phyloP scores from a whole-genome alignment of 2,888 invertebrate genomes.

The Conistra vaccinii region DNA sequence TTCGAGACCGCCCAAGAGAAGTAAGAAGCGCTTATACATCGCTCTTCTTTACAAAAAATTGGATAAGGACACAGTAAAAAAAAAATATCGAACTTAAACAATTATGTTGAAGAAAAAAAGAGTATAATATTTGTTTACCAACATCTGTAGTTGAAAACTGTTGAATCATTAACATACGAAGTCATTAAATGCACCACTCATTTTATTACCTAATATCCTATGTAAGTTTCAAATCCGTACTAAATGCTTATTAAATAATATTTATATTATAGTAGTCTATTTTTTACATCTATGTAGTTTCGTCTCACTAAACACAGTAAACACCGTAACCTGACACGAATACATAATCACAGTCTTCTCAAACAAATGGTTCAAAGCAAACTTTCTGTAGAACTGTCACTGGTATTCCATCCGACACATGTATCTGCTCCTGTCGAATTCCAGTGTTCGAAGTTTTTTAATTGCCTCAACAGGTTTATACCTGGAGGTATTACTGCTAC shows the following conservation, averaged over 20 bases:
- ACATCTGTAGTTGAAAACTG: constrained; percentile 9
- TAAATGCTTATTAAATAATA: no score
- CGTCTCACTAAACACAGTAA: constrained; percentile 9
- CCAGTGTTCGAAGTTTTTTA: constrained; percentile 79
- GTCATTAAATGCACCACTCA: constrained; percentile 29
- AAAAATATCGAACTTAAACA: not conserved
- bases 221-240: constrained; percentile 1
- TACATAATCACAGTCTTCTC: constrained; percentile 35
- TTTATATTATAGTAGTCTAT: no score
- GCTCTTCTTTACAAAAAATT: not conserved
- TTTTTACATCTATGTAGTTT: constrained; percentile 12
- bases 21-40: not conserved
- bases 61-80: not conserved
- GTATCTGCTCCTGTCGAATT: constrained; percentile 65
- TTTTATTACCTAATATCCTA: not conserved
- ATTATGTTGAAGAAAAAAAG: not conserved
- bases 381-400: not conserved
- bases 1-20: not conserved
- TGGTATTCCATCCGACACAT: constrained; percentile 65
- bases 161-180: not conserved
- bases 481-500: constrained; percentile 77
- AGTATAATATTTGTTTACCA: constrained; percentile 1
- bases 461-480: constrained; percentile 69
- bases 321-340: not conserved
- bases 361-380: not conserved